Percentiles rank a stretch among this genome's conserved stretches.
Conservation (phyloP, 2,888 invertebrate species). For the Oligia latruncula region DNA sequence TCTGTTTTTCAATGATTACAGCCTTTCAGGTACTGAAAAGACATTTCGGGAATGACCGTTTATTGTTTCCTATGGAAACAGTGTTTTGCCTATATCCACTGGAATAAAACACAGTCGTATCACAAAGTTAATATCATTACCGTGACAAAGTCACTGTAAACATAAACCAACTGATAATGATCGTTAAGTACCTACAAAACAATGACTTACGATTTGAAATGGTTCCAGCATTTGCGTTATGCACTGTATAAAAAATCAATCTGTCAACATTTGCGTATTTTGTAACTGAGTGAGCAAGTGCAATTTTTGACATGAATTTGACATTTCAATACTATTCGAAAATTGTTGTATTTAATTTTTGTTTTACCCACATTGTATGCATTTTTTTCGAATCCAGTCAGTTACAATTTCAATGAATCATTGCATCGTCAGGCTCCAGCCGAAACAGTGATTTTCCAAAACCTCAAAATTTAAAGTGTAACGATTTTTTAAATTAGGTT, state of each 20-base stretch:
- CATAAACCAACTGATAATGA: conserved; percentile 23
- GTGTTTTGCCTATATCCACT: neutral
- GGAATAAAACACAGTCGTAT: conserved; percentile 4
- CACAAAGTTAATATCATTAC: neutral
- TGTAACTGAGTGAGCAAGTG: neutral
- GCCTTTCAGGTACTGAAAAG: neutral
- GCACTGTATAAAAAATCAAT: neutral
- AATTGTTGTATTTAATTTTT: conserved; percentile 21
- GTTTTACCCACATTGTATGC: conserved; percentile 68
- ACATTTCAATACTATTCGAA: conserved; percentile 18
- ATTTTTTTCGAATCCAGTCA: conserved; percentile 39
- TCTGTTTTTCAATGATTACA: conserved; percentile 14
- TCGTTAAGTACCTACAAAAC: neutral
- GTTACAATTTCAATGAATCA: conserved; percentile 74
- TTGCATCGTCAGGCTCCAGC: conserved; percentile 81
- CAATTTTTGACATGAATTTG: conserved; percentile 27
- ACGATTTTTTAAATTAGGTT: conserved; percentile 66
- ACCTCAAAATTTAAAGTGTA: conserved; percentile 67
- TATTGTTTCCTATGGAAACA: conserved; percentile 20
- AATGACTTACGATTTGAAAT: conserved; percentile 17
- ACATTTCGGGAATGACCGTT: neutral
- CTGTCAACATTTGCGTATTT: neutral
- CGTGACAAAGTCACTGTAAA: neutral
- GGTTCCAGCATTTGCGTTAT: neutral
- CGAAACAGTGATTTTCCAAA: conserved; percentile 71